A percentile compares a stretch with the other conserved stretches of the same genome.
Conservation (phyloP, 2,797 vertebrate genomes). For the Myripristis jacobus region DNA sequence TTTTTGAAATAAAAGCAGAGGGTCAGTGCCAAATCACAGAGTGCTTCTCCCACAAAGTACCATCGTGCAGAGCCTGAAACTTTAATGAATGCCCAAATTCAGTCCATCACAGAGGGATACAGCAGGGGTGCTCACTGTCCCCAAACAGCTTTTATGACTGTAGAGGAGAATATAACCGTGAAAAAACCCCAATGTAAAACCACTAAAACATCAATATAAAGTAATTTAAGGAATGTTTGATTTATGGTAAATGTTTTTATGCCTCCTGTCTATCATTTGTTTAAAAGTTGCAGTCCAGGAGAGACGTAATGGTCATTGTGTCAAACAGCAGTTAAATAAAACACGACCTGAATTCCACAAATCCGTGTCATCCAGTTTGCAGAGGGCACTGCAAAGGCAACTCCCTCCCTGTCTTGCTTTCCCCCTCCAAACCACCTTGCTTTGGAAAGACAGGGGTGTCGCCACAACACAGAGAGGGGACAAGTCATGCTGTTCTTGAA, state of each 20-base stretch:
- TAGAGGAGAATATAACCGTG: neutral
- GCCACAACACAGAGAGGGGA: slow-evolving; percentile 32
- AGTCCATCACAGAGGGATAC: slow-evolving; percentile 19
- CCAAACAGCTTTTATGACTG: slow-evolving; percentile 14
- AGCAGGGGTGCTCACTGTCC: neutral
- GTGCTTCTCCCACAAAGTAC: slow-evolving; percentile 12
- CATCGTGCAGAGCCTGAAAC: slow-evolving; percentile 35
- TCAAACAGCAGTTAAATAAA: neutral
- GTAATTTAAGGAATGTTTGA: neutral
- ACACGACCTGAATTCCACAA: slow-evolving; percentile 11
- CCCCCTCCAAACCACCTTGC: slow-evolving; percentile 42
- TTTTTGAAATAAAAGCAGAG: slow-evolving; percentile 51
- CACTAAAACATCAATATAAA: neutral
- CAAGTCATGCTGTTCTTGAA: slow-evolving; percentile 38
- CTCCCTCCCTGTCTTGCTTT: slow-evolving; percentile 12
- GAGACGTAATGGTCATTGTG: too few species aligned
- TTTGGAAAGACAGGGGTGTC: slow-evolving; percentile 35
- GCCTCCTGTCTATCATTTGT: neutral
- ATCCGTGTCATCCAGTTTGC: slow-evolving; percentile 29
- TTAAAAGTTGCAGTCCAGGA: neutral
- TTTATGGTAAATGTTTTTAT: neutral
- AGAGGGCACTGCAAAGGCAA: slow-evolving; percentile 10
- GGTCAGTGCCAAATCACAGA: slow-evolving; percentile 48
- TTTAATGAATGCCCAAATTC: slow-evolving; percentile 26
- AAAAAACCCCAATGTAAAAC: neutral